These are phyloP conservation scores for Microcebus tavaratra DNA, from an alignment of 2,113 vertebrate species.

Conservation along the genomic window DNA sequence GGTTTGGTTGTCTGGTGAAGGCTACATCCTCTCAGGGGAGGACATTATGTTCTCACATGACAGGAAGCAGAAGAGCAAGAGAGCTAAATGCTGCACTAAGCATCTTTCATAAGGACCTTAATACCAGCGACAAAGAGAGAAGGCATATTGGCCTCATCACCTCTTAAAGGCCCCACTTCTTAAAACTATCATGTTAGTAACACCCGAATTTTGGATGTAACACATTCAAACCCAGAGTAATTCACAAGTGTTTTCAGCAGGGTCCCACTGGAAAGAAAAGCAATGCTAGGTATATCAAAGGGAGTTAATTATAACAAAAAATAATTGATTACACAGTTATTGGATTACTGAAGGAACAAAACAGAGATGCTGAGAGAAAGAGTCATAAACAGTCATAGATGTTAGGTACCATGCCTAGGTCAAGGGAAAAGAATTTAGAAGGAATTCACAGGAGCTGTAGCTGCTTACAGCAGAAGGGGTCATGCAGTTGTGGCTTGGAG, in stretches of 20 bases:
- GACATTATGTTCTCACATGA: not conserved
- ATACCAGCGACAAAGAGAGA: not conserved
- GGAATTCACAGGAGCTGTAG: accelerated
- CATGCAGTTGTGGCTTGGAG: not conserved
- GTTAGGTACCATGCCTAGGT: not conserved
- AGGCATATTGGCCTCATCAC: not conserved
- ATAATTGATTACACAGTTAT: not conserved
- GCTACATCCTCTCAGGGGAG: too few relatives aligned
- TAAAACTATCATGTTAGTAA: not conserved
- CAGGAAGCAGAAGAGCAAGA: not conserved
- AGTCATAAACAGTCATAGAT: not conserved
- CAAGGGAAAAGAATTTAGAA: not conserved
- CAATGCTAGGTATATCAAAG: not conserved
- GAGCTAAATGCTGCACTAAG: not conserved
- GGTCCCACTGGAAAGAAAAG: not conserved
- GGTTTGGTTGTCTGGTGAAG: not conserved
- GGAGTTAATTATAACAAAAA: not conserved
- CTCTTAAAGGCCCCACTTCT: not conserved
- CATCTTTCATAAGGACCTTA: not conserved
- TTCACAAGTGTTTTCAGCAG: not conserved
- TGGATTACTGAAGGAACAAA: not conserved
- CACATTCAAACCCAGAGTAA: not conserved
- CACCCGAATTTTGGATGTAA: not conserved
- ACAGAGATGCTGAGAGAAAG: not conserved
- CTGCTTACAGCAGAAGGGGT: not conserved